Percentiles rank a stretch among this genome's conserved stretches.
phyloP scores from a whole-genome alignment of 2,888 invertebrate species.

The Chalcosyrphus nemorum region DNA sequence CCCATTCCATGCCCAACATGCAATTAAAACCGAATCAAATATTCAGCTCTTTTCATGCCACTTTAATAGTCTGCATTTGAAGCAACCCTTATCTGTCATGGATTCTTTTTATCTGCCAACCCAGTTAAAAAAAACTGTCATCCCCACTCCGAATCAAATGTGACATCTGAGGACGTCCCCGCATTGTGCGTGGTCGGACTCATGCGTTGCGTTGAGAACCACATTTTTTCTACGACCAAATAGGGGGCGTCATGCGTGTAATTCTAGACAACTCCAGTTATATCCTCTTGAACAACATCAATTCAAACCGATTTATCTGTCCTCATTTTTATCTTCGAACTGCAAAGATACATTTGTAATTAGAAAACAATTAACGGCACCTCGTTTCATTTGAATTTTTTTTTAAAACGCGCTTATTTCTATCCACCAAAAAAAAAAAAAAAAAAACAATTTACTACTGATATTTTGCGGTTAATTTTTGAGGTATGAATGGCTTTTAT shows the following conservation, averaged over 20 bases:
- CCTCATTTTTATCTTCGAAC: constrained; percentile 1
- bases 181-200: not conserved
- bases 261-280: constrained; percentile 9
- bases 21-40: constrained; percentile 33
- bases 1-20: not conserved
- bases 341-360: not conserved
- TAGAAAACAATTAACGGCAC: constrained; percentile 8
- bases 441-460: too few relatives aligned
- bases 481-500: constrained; percentile 16
- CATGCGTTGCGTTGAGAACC: not conserved
- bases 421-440: not conserved
- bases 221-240: not conserved
- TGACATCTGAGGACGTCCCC: constrained; percentile 17
- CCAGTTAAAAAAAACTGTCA: not conserved
- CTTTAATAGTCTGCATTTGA: not conserved
- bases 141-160: not conserved
- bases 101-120: not conserved
- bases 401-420: not conserved
- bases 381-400: not conserved
- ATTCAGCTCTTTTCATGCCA: constrained; percentile 13
- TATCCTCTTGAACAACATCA: not conserved
- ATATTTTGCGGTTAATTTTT: constrained; percentile 36
- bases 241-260: constrained; percentile 44
- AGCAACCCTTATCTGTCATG: constrained; percentile 19
- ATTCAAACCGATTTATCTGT: constrained; percentile 18